phyloP scores from a whole-genome alignment of 2,797 vertebrate species.

The Enteromius afrohamiltoni region DNA sequence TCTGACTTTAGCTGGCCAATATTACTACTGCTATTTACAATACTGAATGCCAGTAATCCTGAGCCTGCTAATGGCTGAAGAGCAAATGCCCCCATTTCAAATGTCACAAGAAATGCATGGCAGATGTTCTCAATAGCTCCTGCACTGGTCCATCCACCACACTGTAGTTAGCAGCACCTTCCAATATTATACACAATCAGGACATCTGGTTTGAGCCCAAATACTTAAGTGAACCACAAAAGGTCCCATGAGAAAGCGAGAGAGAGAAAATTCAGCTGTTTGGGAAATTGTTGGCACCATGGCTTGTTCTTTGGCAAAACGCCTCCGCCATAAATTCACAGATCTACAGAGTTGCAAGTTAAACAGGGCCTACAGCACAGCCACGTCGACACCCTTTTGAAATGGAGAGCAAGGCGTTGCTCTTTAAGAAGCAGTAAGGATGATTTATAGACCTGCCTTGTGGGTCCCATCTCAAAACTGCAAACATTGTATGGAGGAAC shows the following conservation, averaged over 20 bases:
- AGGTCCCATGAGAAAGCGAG: slow-evolving; percentile 35
- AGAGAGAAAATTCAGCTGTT: slow-evolving; percentile 61
- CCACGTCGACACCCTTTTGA: slow-evolving; percentile 64
- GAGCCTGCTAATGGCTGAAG: slow-evolving; percentile 29
- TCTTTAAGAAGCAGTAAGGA: slow-evolving; percentile 61
- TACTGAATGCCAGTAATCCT: slow-evolving; percentile 22
- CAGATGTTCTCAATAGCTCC: slow-evolving; percentile 32
- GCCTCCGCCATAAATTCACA: slow-evolving; percentile 71
- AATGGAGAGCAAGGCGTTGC: slow-evolving; percentile 43
- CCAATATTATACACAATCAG: slow-evolving; percentile 56
- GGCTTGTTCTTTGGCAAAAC: slow-evolving; percentile 74
- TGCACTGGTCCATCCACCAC: slow-evolving; percentile 38
- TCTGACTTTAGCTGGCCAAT: slow-evolving; percentile 11
- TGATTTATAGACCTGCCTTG: slow-evolving; percentile 53
- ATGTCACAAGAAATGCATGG: slow-evolving; percentile 35
- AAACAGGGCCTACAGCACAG: slow-evolving; percentile 64
- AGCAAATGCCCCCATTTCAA: slow-evolving; percentile 19
- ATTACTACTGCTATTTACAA: slow-evolving; percentile 26
- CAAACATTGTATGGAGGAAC: slow-evolving; percentile 47
- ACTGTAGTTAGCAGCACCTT: slow-evolving; percentile 59
- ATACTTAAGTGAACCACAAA: slow-evolving; percentile 56
- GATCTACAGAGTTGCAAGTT: slow-evolving; percentile 70
- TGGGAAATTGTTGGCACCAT: slow-evolving; percentile 72
- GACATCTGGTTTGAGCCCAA: slow-evolving; percentile 59
- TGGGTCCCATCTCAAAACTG: slow-evolving; percentile 50